Conservation (phyloP, 2,888 invertebrate species). For the Barypeithes pellucidus region DNA sequence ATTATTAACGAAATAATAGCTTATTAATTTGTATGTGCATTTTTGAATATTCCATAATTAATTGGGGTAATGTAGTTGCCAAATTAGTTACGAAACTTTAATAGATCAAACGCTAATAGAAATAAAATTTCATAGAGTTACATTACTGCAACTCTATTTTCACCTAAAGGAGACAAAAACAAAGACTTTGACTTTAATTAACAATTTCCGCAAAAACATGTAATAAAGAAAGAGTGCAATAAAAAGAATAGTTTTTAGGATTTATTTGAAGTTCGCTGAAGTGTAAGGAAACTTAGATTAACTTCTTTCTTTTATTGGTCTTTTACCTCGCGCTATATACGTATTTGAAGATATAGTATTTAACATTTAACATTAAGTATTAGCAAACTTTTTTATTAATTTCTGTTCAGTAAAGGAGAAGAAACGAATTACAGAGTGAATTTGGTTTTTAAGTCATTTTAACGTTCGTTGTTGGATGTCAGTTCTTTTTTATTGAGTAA, state of each 20-base stretch:
- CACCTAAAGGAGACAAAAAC: background rate
- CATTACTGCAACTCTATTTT: background rate
- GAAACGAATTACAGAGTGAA: background rate
- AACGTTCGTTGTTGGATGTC: too few species aligned
- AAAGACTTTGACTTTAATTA: constrained; percentile 21
- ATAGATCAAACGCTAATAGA: too few species aligned
- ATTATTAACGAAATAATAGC: too few species aligned
- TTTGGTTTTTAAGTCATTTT: background rate
- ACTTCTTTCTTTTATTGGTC: constrained; percentile 47
- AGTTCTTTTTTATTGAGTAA: too few species aligned
- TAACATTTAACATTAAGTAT: constrained; percentile 40
- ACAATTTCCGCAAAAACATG: constrained; percentile 27
- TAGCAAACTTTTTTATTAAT: constrained; percentile 44
- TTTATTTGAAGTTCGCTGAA: constrained; percentile 48
- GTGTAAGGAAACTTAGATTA: constrained; percentile 46
- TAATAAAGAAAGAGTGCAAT: constrained; percentile 41
- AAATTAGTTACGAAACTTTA: too few species aligned
- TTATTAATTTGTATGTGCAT: too few species aligned
- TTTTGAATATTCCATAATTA: too few species aligned
- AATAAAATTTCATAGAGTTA: too few species aligned
- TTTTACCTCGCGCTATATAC: constrained; percentile 39
- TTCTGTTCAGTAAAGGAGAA: constrained; percentile 37
- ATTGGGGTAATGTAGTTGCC: too few species aligned
- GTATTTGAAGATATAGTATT: too few species aligned
- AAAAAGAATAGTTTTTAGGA: constrained; percentile 40